Percentiles rank a stretch among this genome's conserved stretches.
Evolutionary conservation across 2,888 invertebrate genomes (phyloP).

Genomic region (Caenorhabditis drosophilae): DNA sequence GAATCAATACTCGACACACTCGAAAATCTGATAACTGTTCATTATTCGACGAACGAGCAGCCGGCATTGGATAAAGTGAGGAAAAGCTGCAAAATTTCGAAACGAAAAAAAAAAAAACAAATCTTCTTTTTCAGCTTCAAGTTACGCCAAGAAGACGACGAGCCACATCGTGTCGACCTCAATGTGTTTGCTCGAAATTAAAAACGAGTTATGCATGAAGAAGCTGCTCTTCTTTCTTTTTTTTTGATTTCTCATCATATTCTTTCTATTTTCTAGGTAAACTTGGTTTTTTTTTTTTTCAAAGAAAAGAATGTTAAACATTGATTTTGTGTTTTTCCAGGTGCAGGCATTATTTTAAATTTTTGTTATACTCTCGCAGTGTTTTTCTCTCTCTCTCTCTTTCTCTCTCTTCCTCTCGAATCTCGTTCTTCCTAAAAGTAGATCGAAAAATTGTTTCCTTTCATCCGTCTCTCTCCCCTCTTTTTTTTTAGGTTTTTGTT

Average conservation of each 20-base stretch:
- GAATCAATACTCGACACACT: conserved; percentile 66
- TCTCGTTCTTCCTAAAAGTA: too few relatives aligned
- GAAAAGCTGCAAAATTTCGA: too few relatives aligned
- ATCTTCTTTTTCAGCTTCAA: conserved; percentile 41
- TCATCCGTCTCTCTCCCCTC: too few relatives aligned
- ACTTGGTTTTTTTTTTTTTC: not conserved
- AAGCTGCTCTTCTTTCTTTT: not conserved
- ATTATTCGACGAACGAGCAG: conserved; percentile 67
- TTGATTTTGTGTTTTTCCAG: not conserved
- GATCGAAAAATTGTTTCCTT: too few relatives aligned
- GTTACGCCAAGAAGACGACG: conserved; percentile 63
- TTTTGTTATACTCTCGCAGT: not conserved
- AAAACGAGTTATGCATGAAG: conserved; percentile 68
- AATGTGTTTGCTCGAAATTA: conserved; percentile 67
- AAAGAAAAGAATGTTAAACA: not conserved
- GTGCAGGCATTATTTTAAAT: conserved; percentile 10
- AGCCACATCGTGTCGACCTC: conserved; percentile 64
- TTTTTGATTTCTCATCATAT: not conserved
- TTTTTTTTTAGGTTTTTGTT: not conserved
- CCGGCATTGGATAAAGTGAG: conserved; percentile 62
- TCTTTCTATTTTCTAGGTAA: not conserved
- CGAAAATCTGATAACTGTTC: conserved; percentile 67
- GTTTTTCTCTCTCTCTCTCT: not conserved
- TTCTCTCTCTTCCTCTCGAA: not conserved
- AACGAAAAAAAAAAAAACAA: too few relatives aligned